Percentiles rank a stretch among this genome's conserved stretches.
Evolutionary conservation across 2,888 invertebrate species (phyloP).

Genomic region (Heteropelma amictum): DNA sequence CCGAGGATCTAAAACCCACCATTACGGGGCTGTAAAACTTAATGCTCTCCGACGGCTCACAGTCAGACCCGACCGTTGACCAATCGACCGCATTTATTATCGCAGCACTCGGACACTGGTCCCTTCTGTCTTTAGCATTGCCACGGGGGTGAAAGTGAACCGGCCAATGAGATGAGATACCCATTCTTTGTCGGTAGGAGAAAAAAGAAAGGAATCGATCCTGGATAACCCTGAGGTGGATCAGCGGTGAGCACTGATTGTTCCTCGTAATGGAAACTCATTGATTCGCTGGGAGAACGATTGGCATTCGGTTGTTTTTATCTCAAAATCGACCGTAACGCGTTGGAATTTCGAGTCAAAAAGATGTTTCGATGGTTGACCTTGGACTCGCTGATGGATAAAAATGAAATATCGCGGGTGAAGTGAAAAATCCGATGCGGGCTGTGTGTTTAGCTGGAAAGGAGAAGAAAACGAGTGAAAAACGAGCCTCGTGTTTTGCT

Average conservation of each 20-base stretch:
- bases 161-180: constrained; percentile 68
- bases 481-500: constrained; percentile 20
- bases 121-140: constrained; percentile 41
- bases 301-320: too few relatives aligned
- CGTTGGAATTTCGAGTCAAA: too few relatives aligned
- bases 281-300: constrained; percentile 12
- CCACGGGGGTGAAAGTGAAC: constrained; percentile 73
- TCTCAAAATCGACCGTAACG: too few relatives aligned
- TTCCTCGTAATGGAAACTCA: constrained; percentile 73
- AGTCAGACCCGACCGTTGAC: constrained; percentile 35
- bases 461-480: constrained; percentile 19
- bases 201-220: constrained; percentile 23
- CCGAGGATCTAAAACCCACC: constrained; percentile 7
- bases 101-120: constrained; percentile 52
- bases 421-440: constrained; percentile 27
- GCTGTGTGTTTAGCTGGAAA: constrained; percentile 21
- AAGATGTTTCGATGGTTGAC: too few relatives aligned
- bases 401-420: constrained; percentile 52
- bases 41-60: constrained; percentile 26
- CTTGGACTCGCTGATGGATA: too few relatives aligned
- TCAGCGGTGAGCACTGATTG: constrained; percentile 70
- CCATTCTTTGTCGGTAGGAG: constrained; percentile 55
- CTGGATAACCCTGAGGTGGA: constrained; percentile 62
- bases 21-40: constrained; percentile 38
- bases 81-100: constrained; percentile 65